These are phyloP conservation scores for Orthonevra nobilis DNA, from an alignment of 2,888 invertebrate species.

Conservation along the genomic window DNA sequence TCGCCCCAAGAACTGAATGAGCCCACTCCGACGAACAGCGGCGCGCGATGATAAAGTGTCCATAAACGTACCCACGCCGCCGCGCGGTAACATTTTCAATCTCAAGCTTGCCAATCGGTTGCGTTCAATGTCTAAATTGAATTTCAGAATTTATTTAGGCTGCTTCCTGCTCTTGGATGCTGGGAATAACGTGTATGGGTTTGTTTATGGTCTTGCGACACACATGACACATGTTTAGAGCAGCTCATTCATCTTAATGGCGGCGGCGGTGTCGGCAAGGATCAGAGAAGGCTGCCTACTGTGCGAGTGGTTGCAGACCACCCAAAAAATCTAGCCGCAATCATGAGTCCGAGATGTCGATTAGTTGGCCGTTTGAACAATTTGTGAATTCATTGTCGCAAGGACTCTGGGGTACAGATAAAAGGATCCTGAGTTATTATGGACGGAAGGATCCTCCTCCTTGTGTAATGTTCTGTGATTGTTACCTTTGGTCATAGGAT, in stretches of 20 bases:
- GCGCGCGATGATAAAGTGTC: conserved; percentile 39
- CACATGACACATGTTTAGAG: conserved; percentile 52
- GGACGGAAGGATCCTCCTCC: conserved; percentile 53
- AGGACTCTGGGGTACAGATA: conserved; percentile 26
- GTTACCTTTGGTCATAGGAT: conserved; percentile 45
- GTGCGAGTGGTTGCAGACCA: conserved; percentile 60
- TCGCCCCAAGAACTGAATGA: conserved; percentile 37
- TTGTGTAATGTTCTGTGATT: conserved; percentile 26
- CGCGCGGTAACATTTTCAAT: conserved; percentile 42
- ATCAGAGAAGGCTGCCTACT: conserved; percentile 57
- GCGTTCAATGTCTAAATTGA: conserved; percentile 51
- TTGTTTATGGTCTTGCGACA: conserved; percentile 16
- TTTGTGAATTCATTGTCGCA: conserved; percentile 52
- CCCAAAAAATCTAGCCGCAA: conserved; percentile 64
- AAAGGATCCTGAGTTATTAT: conserved; percentile 48
- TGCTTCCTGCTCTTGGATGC: too few species aligned
- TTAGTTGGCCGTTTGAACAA: conserved; percentile 56
- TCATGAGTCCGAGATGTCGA: conserved; percentile 38
- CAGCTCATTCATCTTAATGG: conserved; percentile 60
- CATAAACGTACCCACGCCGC: conserved; percentile 9
- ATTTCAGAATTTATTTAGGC: not conserved
- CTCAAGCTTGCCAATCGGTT: conserved; percentile 27
- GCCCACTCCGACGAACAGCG: conserved; percentile 4
- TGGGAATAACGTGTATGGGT: too few species aligned
- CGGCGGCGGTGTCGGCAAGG: conserved; percentile 23